Conservation (phyloP, 2,888 invertebrate genomes). For the Halictus ligatus region DNA sequence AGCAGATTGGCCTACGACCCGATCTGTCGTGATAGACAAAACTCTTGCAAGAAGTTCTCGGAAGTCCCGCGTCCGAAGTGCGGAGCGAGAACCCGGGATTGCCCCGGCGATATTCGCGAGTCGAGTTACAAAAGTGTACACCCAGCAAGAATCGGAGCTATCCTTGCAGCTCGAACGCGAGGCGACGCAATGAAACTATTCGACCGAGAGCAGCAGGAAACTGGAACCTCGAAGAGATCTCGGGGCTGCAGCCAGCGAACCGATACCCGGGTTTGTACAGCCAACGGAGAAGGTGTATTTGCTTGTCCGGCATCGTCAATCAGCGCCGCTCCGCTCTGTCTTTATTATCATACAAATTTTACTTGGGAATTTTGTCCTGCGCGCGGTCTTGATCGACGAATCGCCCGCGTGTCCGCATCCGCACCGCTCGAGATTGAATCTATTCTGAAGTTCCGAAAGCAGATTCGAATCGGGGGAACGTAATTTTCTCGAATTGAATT, state of each 20-base stretch:
- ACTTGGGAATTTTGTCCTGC: background rate
- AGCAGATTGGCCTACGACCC: constrained; percentile 40
- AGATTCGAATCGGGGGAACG: background rate
- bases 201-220: constrained; percentile 36
- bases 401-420: too few relatives aligned
- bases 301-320: background rate
- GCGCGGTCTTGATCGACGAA: background rate
- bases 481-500: constrained; percentile 11
- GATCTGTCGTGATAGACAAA: constrained; percentile 35
- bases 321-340: constrained; percentile 11
- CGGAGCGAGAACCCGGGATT: constrained; percentile 18
- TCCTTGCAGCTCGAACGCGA: constrained; percentile 13
- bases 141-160: constrained; percentile 56
- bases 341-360: constrained; percentile 34
- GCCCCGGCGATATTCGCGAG: constrained; percentile 41
- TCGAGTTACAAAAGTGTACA: constrained; percentile 63
- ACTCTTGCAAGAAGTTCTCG: constrained; percentile 47
- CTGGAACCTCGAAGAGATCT: background rate
- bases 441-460: background rate
- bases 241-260: background rate
- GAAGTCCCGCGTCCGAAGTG: constrained; percentile 10
- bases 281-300: background rate
- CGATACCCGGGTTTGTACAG: background rate
- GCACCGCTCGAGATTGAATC: background rate
- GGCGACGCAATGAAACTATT: constrained; percentile 47